Evolutionary conservation across 1,140 invertebrate genomes (phyloP), one percentile per base, ranked within the genome.

Genomic region (Macrotrachela quadricornifera): DNA sequence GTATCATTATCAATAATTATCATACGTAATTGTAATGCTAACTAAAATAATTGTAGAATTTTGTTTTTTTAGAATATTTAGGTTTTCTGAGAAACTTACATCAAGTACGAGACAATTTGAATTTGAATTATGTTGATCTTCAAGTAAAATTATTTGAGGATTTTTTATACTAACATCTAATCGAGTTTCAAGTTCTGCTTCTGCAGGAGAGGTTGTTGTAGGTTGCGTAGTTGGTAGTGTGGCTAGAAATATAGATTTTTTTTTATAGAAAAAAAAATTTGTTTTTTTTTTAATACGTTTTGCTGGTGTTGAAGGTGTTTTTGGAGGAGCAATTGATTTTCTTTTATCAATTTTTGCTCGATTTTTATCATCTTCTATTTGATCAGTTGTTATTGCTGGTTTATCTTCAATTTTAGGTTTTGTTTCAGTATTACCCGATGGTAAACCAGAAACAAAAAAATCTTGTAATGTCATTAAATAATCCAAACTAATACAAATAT

Each of bases 121-220:
- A 61, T 84, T 75, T n/a, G 81, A 75, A 59, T 82, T 77, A 56
- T 82, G 79, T 62, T 91, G 79, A 58, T 84, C 80, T 70, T 95
- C 90, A 0, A 96, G 80, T 8, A 96, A 68, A 57, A 94, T 81
- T 47, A 96, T 84, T 70, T 95, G 87, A 8, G 88, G 86, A 62
- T 88, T 79, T 58, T 88, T 81, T 11, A 92, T 71, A 58, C 78
- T 79, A 9, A 91, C 68, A 60, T 80, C 78, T 38, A 91, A 67
- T 6, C 79, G 81, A 63, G 86, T 77, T 17, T 62, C 58, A 16
- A 63, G 63, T 15, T 50, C 46, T 41, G 65, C 62, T 1, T 54
- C 55, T 41, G 38, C 44, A n/a, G n/a, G n/a, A n/a, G 13, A 40
- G 13, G 50, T 36, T 3, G 52, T 42, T 36, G 58, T 14, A 30